Evolutionary conservation across 2,113 vertebrate species (phyloP).

Genomic region (Tringa solitaria): DNA sequence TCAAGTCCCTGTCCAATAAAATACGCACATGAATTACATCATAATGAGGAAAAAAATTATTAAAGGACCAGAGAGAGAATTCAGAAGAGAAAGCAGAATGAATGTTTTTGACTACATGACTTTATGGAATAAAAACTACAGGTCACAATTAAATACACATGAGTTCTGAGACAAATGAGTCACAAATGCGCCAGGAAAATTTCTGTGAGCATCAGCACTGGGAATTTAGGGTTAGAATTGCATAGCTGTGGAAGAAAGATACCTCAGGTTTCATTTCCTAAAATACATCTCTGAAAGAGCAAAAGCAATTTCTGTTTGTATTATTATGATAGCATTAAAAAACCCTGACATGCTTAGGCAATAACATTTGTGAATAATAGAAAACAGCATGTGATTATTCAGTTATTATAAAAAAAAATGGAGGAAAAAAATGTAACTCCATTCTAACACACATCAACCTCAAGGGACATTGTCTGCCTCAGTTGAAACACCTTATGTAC

Average conservation of each 20-base stretch:
- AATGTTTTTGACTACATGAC: not conserved
- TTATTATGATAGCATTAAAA: not conserved
- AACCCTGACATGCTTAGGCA: not conserved
- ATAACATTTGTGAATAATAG: not conserved
- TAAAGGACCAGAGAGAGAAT: not conserved
- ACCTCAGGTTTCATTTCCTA: not conserved
- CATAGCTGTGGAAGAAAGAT: not conserved
- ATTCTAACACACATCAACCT: not conserved
- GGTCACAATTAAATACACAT: conserved; percentile 18
- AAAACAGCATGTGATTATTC: not conserved
- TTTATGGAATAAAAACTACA: not conserved
- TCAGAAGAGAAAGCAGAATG: not conserved
- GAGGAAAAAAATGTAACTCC: not conserved
- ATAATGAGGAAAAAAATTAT: not conserved
- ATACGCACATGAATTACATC: not conserved
- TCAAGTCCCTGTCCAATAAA: not conserved
- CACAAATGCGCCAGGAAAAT: not conserved
- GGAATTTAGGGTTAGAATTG: not conserved
- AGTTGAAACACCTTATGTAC: not conserved
- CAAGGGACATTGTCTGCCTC: not conserved
- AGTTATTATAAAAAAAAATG: not conserved
- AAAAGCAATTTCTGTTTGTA: not conserved
- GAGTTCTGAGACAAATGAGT: not conserved
- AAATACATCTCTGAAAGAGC: not conserved
- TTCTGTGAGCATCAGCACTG: not conserved